A percentile compares a stretch with the other conserved stretches of the same genome.
Conservation (phyloP, 2,113 vertebrate genomes). For the Strix aluco region DNA sequence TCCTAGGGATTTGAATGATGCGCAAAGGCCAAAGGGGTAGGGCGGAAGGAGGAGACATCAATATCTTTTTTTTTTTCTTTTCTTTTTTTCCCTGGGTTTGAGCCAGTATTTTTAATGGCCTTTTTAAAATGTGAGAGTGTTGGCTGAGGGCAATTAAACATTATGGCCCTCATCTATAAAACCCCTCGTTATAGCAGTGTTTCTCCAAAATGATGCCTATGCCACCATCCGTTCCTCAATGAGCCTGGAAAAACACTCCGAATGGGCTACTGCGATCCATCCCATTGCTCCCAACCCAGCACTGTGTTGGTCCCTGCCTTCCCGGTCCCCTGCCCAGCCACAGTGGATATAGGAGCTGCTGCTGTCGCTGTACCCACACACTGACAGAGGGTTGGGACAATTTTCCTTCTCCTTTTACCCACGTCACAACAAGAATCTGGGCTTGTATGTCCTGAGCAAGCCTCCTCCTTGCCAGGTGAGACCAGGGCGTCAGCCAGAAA, state of each 20-base stretch:
- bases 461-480: neutral
- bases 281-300: neutral
- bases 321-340: rapidly evolving
- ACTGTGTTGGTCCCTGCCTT: rapidly evolving
- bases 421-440: neutral
- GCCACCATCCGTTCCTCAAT: neutral
- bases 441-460: neutral
- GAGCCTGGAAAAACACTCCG: neutral
- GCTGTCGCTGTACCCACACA: neutral
- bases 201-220: slow-evolving; percentile 8
- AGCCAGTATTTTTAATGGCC: slow-evolving; percentile 35
- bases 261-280: neutral
- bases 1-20: rapidly evolving
- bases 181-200: slow-evolving; percentile 5
- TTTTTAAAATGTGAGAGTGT: slow-evolving; percentile 20
- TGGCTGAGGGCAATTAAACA: slow-evolving; percentile 56
- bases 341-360: neutral
- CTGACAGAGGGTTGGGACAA: rapidly evolving
- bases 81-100: neutral
- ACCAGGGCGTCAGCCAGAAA: neutral
- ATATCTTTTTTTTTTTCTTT: neutral
- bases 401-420: neutral
- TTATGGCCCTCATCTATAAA: slow-evolving; percentile 46
- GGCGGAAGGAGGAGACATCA: neutral
- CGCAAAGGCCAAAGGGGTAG: neutral